Evolutionary conservation across 2,797 vertebrate genomes (phyloP), one percentile per base, ranked within the genome.

Genomic region (Parotocinclus haroldoi): DNA sequence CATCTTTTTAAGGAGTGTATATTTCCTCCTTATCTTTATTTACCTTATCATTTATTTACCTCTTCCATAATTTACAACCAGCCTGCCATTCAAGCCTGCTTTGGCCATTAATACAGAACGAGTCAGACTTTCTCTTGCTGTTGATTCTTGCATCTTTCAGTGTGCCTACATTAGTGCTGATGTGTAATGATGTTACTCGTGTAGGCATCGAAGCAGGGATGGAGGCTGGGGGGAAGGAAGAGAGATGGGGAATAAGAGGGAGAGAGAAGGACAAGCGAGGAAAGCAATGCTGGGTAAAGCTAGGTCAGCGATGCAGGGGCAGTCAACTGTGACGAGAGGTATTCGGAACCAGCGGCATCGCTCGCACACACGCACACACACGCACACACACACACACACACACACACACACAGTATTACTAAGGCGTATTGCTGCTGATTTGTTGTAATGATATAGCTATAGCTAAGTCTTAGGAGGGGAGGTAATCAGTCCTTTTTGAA

Each of bases 251-350:
- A 27, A 42, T 36, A 62, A 45, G 40, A 27, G 18, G 14, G 3
- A 52, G 19, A 19, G 48, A 54, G 18, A 68, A 36, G 51, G 18
- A 36, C 46, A 39, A 10, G 18, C 7, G 58, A 58, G 37, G n/a
- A 36, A 42, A 66, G 27, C 58, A 56, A 58, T 5, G 76, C 68
- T n/a, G 73, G 72, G 58, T 61, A 84, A 89, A 89, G 63, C 83
- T 89, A 89, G 89, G 86, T 88, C 88, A 90, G 81, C 81, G 81
- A 80, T 76, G 58, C 78, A 82, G 81, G 78, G 49, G 80, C 86
- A 85, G 58, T 65, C 78, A 61, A 79, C 83, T 86, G 75, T 88
- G 82, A 86, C 80, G 74, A 78, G 78, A 84, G 83, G 84, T 16
- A 82, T 83, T 81, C 74, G 71, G 54, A 56, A 73, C 77, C 76